Evolutionary conservation across 2,113 vertebrate species (phyloP).

Genomic region (Rhinichthys klamathensis): DNA sequence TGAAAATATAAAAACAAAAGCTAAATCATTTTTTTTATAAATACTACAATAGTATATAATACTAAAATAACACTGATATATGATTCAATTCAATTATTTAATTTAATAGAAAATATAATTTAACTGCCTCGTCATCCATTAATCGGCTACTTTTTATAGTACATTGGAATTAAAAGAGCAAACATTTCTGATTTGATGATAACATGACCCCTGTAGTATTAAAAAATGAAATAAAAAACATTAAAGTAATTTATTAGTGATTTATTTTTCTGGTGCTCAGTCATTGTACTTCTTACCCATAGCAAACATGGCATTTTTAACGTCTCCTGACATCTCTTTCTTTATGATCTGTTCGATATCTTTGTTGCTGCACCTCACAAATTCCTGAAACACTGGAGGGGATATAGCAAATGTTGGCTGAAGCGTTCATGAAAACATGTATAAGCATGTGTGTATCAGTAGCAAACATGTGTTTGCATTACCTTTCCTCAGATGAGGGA

Average conservation of each 20-base stretch:
- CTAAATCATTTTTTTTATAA: not conserved
- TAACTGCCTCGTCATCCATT: not conserved
- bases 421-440: not conserved
- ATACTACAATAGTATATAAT: not conserved
- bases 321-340: constrained; percentile 93
- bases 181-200: not conserved
- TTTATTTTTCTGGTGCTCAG: not conserved
- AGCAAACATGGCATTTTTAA: constrained; percentile 85
- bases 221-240: not conserved
- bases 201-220: not conserved
- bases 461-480: constrained; percentile 45
- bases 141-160: not conserved
- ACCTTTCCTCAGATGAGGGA: constrained; percentile 92
- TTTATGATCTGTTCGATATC: constrained; percentile 94
- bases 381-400: constrained; percentile 91
- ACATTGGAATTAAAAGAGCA: not conserved
- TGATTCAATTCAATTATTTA: not conserved
- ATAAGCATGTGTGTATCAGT: not conserved
- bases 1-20: not conserved
- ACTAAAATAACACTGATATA: not conserved
- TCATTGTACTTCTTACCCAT: constrained; percentile 79
- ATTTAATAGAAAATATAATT: not conserved
- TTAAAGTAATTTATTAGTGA: not conserved
- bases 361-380: constrained; percentile 90
- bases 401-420: not conserved